Base-by-base conservation (phyloP, 1,140 invertebrate genomes). In the Ips typographus region DNA sequence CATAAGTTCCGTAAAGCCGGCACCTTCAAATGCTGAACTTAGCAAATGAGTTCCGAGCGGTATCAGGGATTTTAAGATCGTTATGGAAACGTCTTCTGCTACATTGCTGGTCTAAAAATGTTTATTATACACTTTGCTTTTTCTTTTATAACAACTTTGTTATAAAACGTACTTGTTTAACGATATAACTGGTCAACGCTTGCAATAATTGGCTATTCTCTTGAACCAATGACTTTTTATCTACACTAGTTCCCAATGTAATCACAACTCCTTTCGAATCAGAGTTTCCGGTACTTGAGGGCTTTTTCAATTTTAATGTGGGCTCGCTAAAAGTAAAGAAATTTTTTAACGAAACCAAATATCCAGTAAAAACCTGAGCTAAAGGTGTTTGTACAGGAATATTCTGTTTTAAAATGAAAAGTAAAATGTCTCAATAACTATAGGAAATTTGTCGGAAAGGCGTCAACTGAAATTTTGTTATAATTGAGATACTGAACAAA, bases 1-100 rank as follows among this genome's bases (percentile, higher is more conserved):
- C 84, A 97, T 89, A 7, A 96, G 83, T 76, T 94, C 91, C 4
- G 90, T 86, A 76, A 95, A 94, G 40, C 91, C 90, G 51, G 87
- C 83, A 1, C 86, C 89, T 77, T 92, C 90, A 40, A 88, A 84
- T 57, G 84, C 82, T 3, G 84, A 82, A 2, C 84, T 85, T 36
- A 91, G 80, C n/a, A 94, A 82, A 4, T 88, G 84, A 56, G 87
- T 86, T 1, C 88, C 91, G 75, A 95, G 84, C 49, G 90, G 89
- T 59, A 95, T 87, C 1, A 96, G 80, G 0, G 91, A 89, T 71
- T 87, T 85, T 49, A 96, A 83, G 70, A 95, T 87, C 0, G 88
- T 88, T 65, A 87, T 84, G 39, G 91, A 86, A 1, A 93, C 91
- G 41, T 88, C 86, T 73, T 90, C 87, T 47, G 84, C 85, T 0